Evolutionary conservation across 2,113 vertebrate species (phyloP).

Genomic region (Oryzias curvinotus): DNA sequence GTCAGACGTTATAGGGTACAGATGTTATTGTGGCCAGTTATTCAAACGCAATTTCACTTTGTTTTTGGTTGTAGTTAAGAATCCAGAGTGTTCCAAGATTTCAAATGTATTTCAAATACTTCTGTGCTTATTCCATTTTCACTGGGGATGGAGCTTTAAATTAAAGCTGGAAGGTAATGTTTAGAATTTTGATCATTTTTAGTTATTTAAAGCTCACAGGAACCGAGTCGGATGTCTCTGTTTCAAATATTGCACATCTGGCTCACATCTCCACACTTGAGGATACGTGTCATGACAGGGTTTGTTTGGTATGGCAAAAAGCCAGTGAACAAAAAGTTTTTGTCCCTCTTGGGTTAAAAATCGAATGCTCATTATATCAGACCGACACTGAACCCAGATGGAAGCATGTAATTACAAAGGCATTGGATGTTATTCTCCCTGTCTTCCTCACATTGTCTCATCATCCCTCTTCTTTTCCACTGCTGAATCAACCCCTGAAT

Average conservation of each 20-base stretch:
- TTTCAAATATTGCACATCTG: too few species aligned
- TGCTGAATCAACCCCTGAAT: slow-evolving; percentile 5
- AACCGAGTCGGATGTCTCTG: not conserved
- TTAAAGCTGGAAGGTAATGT: too few species aligned
- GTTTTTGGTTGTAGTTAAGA: too few species aligned
- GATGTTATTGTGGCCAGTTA: too few species aligned
- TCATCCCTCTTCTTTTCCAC: not conserved
- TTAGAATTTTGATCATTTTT: not conserved
- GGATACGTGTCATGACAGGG: too few species aligned
- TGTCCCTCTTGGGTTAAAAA: slow-evolving; percentile 15
- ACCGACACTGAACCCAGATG: slow-evolving; percentile 14
- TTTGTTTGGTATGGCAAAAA: slow-evolving; percentile 1
- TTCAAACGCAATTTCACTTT: too few species aligned
- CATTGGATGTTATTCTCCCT: slow-evolving; percentile 4
- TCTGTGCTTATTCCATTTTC: too few species aligned
- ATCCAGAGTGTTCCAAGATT: too few species aligned
- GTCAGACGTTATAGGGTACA: too few species aligned
- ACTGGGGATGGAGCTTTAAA: too few species aligned
- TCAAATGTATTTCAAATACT: too few species aligned
- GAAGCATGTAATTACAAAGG: slow-evolving; percentile 28
- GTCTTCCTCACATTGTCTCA: slow-evolving; percentile 1
- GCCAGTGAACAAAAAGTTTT: slow-evolving; percentile 28
- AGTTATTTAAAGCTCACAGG: not conserved
- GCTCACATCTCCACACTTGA: too few species aligned
- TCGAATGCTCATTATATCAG: slow-evolving; percentile 28